Conservation (phyloP, 2,797 vertebrate species). For the Alauda arvensis region DNA sequence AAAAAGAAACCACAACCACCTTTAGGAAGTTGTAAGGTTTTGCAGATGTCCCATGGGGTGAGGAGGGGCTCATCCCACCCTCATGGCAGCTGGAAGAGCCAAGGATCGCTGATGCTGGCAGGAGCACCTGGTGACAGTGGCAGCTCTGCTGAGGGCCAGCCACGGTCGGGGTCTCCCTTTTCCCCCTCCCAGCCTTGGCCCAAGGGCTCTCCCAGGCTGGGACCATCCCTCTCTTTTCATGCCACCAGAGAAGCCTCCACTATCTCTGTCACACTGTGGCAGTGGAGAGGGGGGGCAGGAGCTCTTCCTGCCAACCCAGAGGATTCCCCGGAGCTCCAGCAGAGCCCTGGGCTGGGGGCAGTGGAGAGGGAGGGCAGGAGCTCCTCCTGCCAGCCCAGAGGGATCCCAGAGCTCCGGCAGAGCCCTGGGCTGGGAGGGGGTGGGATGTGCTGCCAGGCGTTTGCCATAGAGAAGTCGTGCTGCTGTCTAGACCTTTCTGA, state of each 20-base stretch:
- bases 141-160: background rate
- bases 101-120: background rate
- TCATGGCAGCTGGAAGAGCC: slow-evolving; percentile 26
- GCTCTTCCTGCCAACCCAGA: background rate
- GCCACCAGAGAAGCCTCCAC: background rate
- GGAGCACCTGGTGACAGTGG: background rate
- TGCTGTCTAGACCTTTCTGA: slow-evolving; percentile 82
- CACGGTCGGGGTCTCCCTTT: accelerated
- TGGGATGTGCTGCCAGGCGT: slow-evolving; percentile 40
- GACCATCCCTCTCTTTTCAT: background rate
- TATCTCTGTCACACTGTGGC: background rate
- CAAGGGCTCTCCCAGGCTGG: accelerated
- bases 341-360: slow-evolving; percentile 39
- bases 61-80: slow-evolving; percentile 7
- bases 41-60: slow-evolving; percentile 44
- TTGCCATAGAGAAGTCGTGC: slow-evolving; percentile 68
- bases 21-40: slow-evolving; percentile 56
- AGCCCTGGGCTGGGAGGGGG: slow-evolving; percentile 22
- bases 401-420: slow-evolving; percentile 15
- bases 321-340: slow-evolving; percentile 16
- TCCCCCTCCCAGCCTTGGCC: background rate
- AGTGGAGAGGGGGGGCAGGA: background rate
- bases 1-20: background rate
- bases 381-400: background rate
- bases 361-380: background rate